Base-by-base conservation (phyloP, 2,888 invertebrate genomes). In the Agriopis aurantiaria region DNA sequence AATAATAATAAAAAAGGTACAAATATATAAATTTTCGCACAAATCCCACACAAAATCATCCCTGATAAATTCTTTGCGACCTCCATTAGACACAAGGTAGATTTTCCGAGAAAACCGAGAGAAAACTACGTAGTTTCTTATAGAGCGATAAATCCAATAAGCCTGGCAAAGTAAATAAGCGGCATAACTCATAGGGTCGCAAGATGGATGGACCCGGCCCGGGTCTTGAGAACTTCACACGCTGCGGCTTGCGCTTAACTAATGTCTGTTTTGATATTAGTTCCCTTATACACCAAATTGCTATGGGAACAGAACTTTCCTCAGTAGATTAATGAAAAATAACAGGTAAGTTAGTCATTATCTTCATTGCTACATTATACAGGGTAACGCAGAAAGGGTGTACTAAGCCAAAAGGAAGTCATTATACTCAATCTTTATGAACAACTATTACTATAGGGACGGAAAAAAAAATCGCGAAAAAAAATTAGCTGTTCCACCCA, bases 131-230 rank as follows among this genome's bases (percentile, higher is more conserved):
- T 73, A 69, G 69, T 66, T 71, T 60, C 66, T 60, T 61, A 23
- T 48, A 52, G 11, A n/a, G 55, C 64, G 59, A 71, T 73, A 75
- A 75, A 75, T 75, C 75, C 67, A 75, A 72, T 75, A 75, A 71
- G 68, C 62, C 58, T 58, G 11, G 52, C 45, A 68, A 67, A 69
- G 58, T 70, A 73, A 73, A 68, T 65, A 73, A 68, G 60, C 56
- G 64, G 55, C 53, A 70, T 73, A 70, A 65, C 70, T 65, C 70
- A 68, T 70, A 63, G 56, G 51, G 65, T 48, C 58, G 33, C 40
- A 68, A 70, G 73, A 73, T 60, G 70, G 65, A 73, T 73, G 68
- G 70, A 68, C 57, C 55, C 46, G 12, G 14, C 9, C 45, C 41
- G 49, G 41, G 33, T 55, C 48, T 64, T 60, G 55, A 43, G 55